A percentile compares a stretch with the other conserved stretches of the same genome.
Evolutionary conservation across 2,888 invertebrate species (phyloP).

Genomic region (Drosophila diplacantha): DNA sequence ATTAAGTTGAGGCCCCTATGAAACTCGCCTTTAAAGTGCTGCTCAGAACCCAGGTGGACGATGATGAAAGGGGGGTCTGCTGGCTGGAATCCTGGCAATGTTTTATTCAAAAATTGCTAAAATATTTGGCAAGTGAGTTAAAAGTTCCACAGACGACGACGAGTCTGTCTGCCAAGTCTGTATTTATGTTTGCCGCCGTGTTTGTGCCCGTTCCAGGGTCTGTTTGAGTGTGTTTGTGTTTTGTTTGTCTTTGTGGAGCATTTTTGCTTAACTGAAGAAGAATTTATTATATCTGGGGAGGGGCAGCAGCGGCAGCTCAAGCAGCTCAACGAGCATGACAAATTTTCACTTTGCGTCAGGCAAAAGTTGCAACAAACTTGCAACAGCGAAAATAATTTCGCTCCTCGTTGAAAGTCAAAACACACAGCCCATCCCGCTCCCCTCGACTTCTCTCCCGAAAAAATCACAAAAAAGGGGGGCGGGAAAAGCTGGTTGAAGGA

Average conservation of each 20-base stretch:
- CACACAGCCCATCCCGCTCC: constrained; percentile 8
- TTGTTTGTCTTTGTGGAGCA: constrained; percentile 51
- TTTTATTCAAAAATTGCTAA: constrained; percentile 71
- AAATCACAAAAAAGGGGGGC: constrained; percentile 2
- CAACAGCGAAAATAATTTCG: constrained; percentile 63
- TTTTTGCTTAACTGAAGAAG: constrained; percentile 63
- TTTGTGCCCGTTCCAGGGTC: constrained; percentile 18
- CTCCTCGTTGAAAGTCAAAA: constrained; percentile 42
- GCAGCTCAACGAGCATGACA: constrained; percentile 67
- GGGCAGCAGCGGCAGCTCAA: constrained; percentile 31
- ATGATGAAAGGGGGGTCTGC: not conserved
- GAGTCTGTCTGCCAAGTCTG: constrained; percentile 42
- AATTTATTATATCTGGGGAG: constrained; percentile 64
- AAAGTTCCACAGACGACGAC: constrained; percentile 57
- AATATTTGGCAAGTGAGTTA: constrained; percentile 71
- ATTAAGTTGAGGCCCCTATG: constrained; percentile 34
- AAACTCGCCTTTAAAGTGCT: constrained; percentile 16
- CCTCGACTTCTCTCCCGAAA: not conserved
- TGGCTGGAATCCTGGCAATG: constrained; percentile 56
- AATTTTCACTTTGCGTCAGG: constrained; percentile 68
- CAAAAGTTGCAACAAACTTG: constrained; percentile 69
- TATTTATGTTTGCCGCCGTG: constrained; percentile 54
- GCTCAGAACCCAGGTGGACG: constrained; percentile 6
- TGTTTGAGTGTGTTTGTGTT: constrained; percentile 9
- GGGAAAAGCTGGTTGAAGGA: constrained; percentile 13